Evolutionary conservation across 2,797 vertebrate species (phyloP), one percentile per base, ranked within the genome.

Genomic region (Galaxias olidus): DNA sequence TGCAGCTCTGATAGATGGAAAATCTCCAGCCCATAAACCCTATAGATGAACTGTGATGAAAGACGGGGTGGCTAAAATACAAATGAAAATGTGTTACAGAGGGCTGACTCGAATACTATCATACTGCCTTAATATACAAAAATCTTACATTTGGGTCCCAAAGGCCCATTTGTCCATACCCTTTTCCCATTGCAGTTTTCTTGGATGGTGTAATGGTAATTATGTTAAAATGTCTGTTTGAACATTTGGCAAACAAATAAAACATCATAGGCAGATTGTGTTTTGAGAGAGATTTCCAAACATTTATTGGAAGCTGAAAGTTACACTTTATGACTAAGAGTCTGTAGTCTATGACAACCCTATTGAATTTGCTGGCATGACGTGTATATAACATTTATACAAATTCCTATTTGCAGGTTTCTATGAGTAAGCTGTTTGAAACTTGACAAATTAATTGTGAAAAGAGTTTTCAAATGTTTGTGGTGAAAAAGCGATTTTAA

Each of bases 121-220:
- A 79, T 79, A 78, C 84, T 89, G 87, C 88, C 87, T 90, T 89
- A 89, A 86, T 76, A 72, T 59, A 63, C 79, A 44, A 61, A 18
- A 63, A 78, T 66, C 40, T 50, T 57, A 61, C 68, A 62, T 75
- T 76, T 87, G 50, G 73, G 47, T 18, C 7, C 45, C 47, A 41
- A 52, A 62, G 44, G 66, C 59, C 61, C 72, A 44, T 43, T 69
- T 70, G 74, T 41, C 79, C 67, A 73, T 47, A 0, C 70, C 44
- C 65, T 61, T 76, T 82, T 76, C 71, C 48, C 62, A 63, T 70
- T 72, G 61, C 65, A 61, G 8, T 59, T 9, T 18, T 9, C 19
- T 17, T 15, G 8, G 57, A 18, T 8, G 4, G 8, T 3, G 44
- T 10, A 9, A 11, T 15, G 59, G 13, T 9, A 19, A 61, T 50